Evolutionary conservation across 2,113 vertebrate species (phyloP).

Genomic region (Calcarius ornatus): DNA sequence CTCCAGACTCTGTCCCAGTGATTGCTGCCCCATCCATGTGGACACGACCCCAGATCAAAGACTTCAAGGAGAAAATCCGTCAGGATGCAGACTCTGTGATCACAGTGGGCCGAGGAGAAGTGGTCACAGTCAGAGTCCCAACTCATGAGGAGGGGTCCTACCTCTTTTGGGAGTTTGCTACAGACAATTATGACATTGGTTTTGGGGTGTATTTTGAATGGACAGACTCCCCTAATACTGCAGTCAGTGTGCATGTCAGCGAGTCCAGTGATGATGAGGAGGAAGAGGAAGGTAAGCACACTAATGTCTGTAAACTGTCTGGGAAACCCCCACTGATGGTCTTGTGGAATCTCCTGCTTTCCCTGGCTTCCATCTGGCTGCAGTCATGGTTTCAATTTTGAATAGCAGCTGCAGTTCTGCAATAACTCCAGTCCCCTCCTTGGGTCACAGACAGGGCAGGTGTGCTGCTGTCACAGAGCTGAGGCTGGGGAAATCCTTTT

Average conservation of each 20-base stretch:
- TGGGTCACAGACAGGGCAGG: not conserved
- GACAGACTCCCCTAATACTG: constrained; percentile 92
- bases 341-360: not conserved
- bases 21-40: constrained; percentile 98
- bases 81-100: constrained; percentile 98
- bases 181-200: constrained; percentile 98
- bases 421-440: not conserved
- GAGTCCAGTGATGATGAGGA: constrained; percentile 98
- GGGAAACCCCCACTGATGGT: not conserved
- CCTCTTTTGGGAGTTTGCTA: constrained; percentile 99
- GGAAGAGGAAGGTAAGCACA: constrained; percentile 87
- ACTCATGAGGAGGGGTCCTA: constrained; percentile 97
- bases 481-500: not conserved
- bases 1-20: constrained; percentile 85
- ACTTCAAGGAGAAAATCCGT: constrained; percentile 98
- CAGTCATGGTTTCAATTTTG: not conserved
- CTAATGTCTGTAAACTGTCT: not conserved
- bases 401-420: not conserved
- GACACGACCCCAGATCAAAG: constrained; percentile 97
- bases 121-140: constrained; percentile 95
- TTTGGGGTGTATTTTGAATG: constrained; percentile 99
- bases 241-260: constrained; percentile 96
- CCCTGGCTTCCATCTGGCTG: not conserved
- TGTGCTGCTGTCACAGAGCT: too few species aligned
- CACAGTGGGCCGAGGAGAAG: constrained; percentile 96